Conservation (phyloP, 2,797 vertebrate species). For the Ambastaia sidthimunki region DNA sequence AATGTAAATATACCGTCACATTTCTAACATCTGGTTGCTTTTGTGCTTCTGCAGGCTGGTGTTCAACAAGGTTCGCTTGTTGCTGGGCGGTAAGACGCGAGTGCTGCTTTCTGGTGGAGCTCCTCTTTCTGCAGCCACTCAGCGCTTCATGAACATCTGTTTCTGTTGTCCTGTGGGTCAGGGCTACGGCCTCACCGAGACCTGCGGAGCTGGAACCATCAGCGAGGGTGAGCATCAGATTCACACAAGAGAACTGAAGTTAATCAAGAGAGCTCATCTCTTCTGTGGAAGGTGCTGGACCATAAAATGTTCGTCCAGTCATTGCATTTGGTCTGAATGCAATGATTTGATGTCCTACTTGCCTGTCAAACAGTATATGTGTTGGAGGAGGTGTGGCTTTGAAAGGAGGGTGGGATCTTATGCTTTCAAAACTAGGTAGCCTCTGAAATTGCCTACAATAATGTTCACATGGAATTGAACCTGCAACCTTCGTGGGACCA, state of each 20-base stretch:
- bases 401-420: no score
- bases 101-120: conserved; percentile 92
- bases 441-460: no score
- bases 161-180: conserved; percentile 97
- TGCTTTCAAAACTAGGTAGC: no score
- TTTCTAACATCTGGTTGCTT: neutral
- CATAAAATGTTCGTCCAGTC: no score
- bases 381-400: no score
- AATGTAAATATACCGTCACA: neutral
- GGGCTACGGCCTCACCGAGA: conserved; percentile 97
- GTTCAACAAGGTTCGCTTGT: conserved; percentile 88
- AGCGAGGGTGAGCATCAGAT: conserved; percentile 81
- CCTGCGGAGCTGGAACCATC: conserved; percentile 92
- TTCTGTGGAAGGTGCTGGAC: no score
- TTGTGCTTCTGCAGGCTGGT: conserved; percentile 78
- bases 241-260: neutral
- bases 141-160: conserved; percentile 98
- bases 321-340: no score
- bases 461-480: no score
- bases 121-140: conserved; percentile 91
- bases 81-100: conserved; percentile 90
- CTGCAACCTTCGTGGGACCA: no score
- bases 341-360: no score
- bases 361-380: no score
- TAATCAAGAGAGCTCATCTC: neutral